Evolutionary conservation across 2,797 vertebrate species (phyloP), one percentile per base, ranked within the genome.

Genomic region (Darevskia mixta): DNA sequence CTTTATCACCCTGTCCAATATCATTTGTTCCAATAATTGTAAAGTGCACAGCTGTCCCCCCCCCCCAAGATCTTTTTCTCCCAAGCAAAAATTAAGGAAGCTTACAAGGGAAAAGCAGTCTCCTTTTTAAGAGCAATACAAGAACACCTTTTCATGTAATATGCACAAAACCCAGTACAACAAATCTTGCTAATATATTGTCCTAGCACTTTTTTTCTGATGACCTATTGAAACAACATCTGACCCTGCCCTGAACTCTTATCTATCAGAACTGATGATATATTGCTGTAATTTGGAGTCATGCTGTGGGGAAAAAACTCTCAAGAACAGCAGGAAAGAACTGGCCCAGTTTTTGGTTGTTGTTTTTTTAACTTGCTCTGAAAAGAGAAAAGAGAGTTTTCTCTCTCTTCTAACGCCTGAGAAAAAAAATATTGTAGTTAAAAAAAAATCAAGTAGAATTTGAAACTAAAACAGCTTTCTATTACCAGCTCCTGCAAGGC

Each of bases 241-340:
- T 92, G 79, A 95, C 87, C 80, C 41, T 85, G 76, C 77, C 87
- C 85, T 92, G 61, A 94, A 91, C 64, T 94, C 64, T 5, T 55
- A 82, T 85, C 82, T 94, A n/a, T 88, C 0, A 0, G 49, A 94
- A 93, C 38, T 78, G 86, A 87, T 88, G 89, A 91, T 88, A 83
- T 85, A 90, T 91, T 89, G 71, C 88, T 84, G 38, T 89, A 93
- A 92, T 89, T 87, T 92, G 82, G 43, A 95, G 90, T 2, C 35
- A 85, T 72, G 5, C 43, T 90, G 55, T 17, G 64, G 86, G 77
- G 89, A 91, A 32, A 79, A 92, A 87, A 67, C 8, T 4, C 45
- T 82, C 38, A 86, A 88, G 92, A 85, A 29, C 29, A 83, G 35
- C 64, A 88, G 45, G 69, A 76, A 67, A 91, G 88, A 86, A 4